phyloP scores from a whole-genome alignment of 2,888 invertebrate genomes.

The Suillia variegata region DNA sequence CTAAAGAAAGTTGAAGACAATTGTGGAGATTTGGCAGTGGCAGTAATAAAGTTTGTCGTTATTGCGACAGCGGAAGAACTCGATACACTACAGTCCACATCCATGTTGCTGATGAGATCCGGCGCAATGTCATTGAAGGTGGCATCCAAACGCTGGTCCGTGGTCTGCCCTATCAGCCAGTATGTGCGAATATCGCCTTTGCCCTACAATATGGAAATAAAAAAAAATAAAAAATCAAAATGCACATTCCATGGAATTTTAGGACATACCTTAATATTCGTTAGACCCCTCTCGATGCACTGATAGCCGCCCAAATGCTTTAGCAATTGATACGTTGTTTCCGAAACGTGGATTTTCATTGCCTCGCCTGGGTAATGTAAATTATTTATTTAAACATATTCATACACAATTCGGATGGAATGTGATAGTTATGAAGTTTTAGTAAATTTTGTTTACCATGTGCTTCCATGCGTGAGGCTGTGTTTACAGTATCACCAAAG shows the following conservation, averaged over 20 bases:
- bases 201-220: constrained; percentile 85
- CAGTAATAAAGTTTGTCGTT: constrained; percentile 5
- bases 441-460: no score
- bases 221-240: background rate
- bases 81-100: constrained; percentile 38
- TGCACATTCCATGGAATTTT: no score
- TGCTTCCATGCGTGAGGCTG: constrained; percentile 80
- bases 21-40: constrained; percentile 2
- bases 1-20: no score
- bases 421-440: no score
- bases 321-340: constrained; percentile 71
- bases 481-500: constrained; percentile 84
- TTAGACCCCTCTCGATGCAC: constrained; percentile 74
- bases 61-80: constrained; percentile 13
- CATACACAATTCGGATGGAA: no score
- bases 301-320: constrained; percentile 74
- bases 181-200: constrained; percentile 89
- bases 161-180: constrained; percentile 77
- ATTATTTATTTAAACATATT: no score
- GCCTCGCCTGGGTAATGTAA: constrained; percentile 77
- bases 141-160: constrained; percentile 18
- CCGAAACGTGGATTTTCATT: constrained; percentile 77
- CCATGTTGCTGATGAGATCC: constrained; percentile 54
- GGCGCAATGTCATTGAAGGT: constrained; percentile 44
- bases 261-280: constrained; percentile 76